phyloP scores from a whole-genome alignment of 2,797 vertebrate species.

The Psittacula derbiana region DNA sequence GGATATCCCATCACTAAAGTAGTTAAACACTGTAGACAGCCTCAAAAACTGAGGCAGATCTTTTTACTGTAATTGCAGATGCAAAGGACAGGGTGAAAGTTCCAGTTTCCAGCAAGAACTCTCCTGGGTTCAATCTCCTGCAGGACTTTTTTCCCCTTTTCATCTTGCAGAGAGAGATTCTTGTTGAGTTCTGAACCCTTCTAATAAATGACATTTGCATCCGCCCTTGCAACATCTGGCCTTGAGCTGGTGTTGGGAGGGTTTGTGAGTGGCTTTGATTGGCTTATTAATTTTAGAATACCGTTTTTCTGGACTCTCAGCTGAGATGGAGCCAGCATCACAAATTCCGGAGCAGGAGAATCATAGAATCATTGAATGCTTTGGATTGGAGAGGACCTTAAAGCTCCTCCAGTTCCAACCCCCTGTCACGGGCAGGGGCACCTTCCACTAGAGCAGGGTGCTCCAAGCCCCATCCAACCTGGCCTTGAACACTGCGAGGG shows the following conservation, averaged over 20 bases:
- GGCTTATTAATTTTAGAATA: not conserved
- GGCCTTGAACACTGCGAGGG: not conserved
- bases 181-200: not conserved
- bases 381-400: not conserved
- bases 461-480: not conserved
- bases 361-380: not conserved
- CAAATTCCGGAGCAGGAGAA: not conserved
- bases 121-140: not conserved
- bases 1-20: not conserved
- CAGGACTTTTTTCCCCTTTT: not conserved
- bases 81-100: not conserved
- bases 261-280: accelerated
- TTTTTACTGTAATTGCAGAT: not conserved
- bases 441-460: not conserved
- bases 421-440: not conserved
- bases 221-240: not conserved
- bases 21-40: not conserved
- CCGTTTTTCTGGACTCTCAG: not conserved
- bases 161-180: not conserved
- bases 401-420: not conserved
- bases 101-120: not conserved
- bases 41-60: not conserved
- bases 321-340: not conserved
- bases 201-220: not conserved
- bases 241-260: not conserved